Evolutionary conservation across 2,888 invertebrate genomes (phyloP), one percentile per base, ranked within the genome.

Genomic region (Drosophila fulvimacula): DNA sequence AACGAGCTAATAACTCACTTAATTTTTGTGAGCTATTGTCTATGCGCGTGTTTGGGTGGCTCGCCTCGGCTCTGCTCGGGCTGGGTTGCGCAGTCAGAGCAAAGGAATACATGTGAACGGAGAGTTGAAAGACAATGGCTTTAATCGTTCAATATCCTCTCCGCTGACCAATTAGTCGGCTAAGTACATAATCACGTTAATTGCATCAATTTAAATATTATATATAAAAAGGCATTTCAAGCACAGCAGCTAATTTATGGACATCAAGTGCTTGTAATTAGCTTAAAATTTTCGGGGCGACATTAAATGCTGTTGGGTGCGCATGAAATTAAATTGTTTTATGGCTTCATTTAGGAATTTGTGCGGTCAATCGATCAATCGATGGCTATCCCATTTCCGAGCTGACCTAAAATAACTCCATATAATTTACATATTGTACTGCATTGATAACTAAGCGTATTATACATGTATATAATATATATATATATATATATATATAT

Each of bases 1-100:
- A 84, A 84, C 88, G 88, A 84, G 89, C 82, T 89, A 84, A 84
- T 89, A 89, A 89, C 88, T 87, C 71, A 69, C 69, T 87, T 84
- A 71, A 74, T 73, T 81, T 73, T 55, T 55, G 42, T 15, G 34
- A 57, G 38, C 44, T n/a, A 30, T 49, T 70, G 57, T 63, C 51
- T 70, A 42, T 36, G 21, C 36, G 42, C 13, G 46, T 21, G 39
- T 34, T 17, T 32, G 30, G 9, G n/a, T 24, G 19, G 2, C 32
- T 10, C 17, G 30, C 13, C 6, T 6, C 17, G 19, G 10, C 7
- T 6, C 27, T n/a, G 30, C 7, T 6, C 30, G 27, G 27, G 27
- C 3, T 27, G 27, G 27, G 27, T 27, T 27, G n/a, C n/a, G 6
- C 17, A 19, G 39, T n/a, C 1, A 41, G 10, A 41, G 19, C n/a